Evolutionary conservation across 2,888 invertebrate species (phyloP), one percentile per base, ranked within the genome.

Genomic region (Leucophora obtusa): DNA sequence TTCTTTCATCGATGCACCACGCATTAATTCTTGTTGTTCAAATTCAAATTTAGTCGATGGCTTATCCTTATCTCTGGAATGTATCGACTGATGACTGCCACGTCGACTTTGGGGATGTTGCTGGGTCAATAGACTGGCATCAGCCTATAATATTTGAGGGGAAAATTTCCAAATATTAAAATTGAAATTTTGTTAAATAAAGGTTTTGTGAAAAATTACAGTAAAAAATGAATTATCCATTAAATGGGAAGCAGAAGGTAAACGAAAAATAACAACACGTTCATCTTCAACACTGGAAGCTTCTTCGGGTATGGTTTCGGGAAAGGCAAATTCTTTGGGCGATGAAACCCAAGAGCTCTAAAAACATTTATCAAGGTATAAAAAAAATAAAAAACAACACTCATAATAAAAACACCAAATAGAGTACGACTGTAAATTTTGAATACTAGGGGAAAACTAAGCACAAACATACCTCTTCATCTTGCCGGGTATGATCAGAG

Each of bases 241-340:
- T 58, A 94, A 92, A 60, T 94, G 92, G 4, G 95, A 95, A 73
- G 94, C 92, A 0, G 96, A 94, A 2, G 96, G 96, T 43, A 96
- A 91, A 21, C 96, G 92, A 89, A 96, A 96, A 86, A 97, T 96
- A 71, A 96, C 96, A 86, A 97, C 96, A 88, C 97, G 96, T 89
- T 97, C 97, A 87, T 97, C 97, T 90, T 97, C 97, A 70, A 96
- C 95, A 85, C 96, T 97, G 4, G 97, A 97, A 87, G 96, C 96
- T 90, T 97, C 97, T 91, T 97, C 97, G 0, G 97, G 97, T 85
- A 97, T 97, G 8, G 97, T 97, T 92, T 97, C 97, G 10, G 97
- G 97, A 87, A 97, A 96, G 74, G 94, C 94, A 15, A 95, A 96
- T 82, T 96, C 96, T 89, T 97, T 96, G 5, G 96, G 96, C 10